Evolutionary conservation across 2,797 vertebrate genomes (phyloP), one percentile per base, ranked within the genome.

Genomic region (Pristis pectinata): DNA sequence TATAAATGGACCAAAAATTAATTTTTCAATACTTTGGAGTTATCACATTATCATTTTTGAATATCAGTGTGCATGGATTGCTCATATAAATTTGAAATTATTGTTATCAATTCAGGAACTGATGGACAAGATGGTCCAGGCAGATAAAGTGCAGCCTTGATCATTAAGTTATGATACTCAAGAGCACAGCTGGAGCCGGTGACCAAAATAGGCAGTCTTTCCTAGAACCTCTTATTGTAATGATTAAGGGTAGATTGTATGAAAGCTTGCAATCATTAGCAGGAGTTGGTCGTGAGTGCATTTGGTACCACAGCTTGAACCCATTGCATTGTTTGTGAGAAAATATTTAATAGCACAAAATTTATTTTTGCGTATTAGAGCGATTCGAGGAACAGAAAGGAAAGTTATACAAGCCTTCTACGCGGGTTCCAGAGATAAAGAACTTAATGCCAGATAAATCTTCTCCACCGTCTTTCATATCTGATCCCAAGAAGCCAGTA

Each of bases 351-450:
- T 94, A 79, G 37, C 87, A 61, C 10, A 91, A 91, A 67, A 22
- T 91, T 91, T 91, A 24, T 27, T 91, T 64, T 91, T 67, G 44
- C 64, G 34, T 41, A 34, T 74, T 94, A 94, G 92, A 94, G 17
- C 92, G 92, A 56, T 94, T 94, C 49, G 99, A 99, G 97, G 98
- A 99, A 0, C 99, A 99, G 96, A 98, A 96, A 97, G 99, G 99
- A 95, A 99, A 99, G 97, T 97, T 99, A 95, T 99, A 99, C 96
- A 99, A 99, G 95, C 99, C 99, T 74, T 99, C 98, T 64, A 99
- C 99, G 70, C 98, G 98, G 95, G 98, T 98, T 97, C 96, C 97
- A 67, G 98, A 98, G 96, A 96, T 98, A 85, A 99, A 99, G 98
- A 97, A 95, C 94, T 95, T 97, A 95, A 95, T 97, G 95, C 97